Base-by-base conservation (phyloP, 53 echinoderm and acorn worm species). In the Luidia sarsii region DNA sequence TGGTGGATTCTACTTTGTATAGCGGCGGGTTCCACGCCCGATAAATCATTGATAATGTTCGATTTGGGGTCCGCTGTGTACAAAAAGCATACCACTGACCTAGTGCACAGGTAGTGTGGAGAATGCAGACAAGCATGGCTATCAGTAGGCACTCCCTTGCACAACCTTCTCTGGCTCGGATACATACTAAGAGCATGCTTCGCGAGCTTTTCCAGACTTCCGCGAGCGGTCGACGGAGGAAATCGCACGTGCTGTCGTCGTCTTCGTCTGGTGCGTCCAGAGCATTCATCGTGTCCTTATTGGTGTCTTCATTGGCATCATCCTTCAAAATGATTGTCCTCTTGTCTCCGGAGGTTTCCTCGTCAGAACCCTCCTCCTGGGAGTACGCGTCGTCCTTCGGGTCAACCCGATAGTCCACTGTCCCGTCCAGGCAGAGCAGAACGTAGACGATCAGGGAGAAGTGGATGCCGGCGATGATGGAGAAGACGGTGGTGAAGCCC, bases 81-180 rank as follows among this genome's bases (percentile, higher is more conserved):
- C n/a, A n/a, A n/a, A n/a, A n/a, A n/a, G n/a, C n/a, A n/a, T n/a
- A n/a, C n/a, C n/a, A 93, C 87, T 72, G 3, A 90, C 93, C 93
- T 72, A 89, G 39, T 20, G 87, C 68, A 29, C 77, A 82, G 51
- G 90, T 70, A 39, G 83, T 82, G 22, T 79, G 87, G 32, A 90
- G 52, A 20, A 93, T 82, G 6, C 86, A 64, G 21, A 93, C 83
- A 59, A 83, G 54, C 56, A 51, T 48, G 34, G 69, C 33, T 2
- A 93, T 56, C 20, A 93, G 57, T n/a, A 93, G 77, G 31, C 87
- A 79, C 31, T 89, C 90, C 33, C 93, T 82, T 53, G 71, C 82
- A 27, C 61, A 83, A 31, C 87, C 89, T 1, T 75, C 52, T 70
- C 93, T 61, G 73, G 71, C 64, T 39, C 71, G 50, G 73, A 93